phyloP scores from a whole-genome alignment of 2,888 invertebrate genomes.

The Pandemis heparana region DNA sequence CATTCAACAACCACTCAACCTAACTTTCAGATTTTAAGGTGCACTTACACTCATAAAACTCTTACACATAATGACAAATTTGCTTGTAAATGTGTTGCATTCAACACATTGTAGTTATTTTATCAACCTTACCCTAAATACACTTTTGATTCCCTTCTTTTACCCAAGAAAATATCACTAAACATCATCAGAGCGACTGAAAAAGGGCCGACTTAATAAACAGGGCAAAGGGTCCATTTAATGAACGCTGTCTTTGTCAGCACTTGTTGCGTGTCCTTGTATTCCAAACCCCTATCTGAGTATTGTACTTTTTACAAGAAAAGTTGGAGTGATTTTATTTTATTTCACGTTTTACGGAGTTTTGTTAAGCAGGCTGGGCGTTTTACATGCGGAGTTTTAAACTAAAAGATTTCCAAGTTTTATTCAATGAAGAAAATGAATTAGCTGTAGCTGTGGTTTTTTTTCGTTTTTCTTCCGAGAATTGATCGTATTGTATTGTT shows the following conservation, averaged over 20 bases:
- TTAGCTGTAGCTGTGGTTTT: not conserved
- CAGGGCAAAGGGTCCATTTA: conserved; percentile 52
- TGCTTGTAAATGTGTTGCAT: not conserved
- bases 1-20: too few species aligned
- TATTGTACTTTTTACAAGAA: conserved; percentile 37
- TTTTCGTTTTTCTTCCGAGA: too few species aligned
- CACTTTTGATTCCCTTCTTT: conserved; percentile 5
- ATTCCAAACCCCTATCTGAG: conserved; percentile 48
- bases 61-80: too few species aligned
- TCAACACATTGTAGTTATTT: not conserved
- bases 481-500: too few species aligned
- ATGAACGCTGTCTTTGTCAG: conserved; percentile 56
- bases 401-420: not conserved
- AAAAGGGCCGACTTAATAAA: conserved; percentile 62
- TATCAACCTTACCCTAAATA: not conserved
- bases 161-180: conserved; percentile 46
- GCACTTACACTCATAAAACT: too few species aligned
- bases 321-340: conserved; percentile 27
- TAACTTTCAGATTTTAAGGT: too few species aligned
- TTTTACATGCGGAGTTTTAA: conserved; percentile 12
- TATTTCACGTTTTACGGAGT: conserved; percentile 20
- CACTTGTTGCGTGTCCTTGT: conserved; percentile 70
- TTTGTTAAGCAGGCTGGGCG: conserved; percentile 5
- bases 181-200: conserved; percentile 48
- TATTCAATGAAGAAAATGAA: not conserved